phyloP scores from a whole-genome alignment of 2,797 vertebrate genomes.

The Prionace glauca region DNA sequence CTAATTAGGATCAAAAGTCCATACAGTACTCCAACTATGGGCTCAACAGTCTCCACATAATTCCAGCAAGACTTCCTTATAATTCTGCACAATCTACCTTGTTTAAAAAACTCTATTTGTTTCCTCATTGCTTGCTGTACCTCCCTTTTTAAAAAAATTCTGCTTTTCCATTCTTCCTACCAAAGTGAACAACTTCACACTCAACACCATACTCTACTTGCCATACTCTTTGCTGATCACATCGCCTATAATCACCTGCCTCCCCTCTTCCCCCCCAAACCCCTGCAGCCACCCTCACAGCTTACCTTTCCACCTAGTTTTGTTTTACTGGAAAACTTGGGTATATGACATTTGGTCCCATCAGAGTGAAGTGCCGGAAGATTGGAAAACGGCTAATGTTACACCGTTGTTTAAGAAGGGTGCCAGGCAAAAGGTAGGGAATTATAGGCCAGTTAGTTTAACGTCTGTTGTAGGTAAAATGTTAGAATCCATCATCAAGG shows the following conservation, averaged over 20 bases:
- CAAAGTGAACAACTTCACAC: background rate
- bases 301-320: too few species aligned
- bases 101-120: too few species aligned
- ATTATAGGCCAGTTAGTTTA: too few species aligned
- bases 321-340: too few species aligned
- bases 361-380: background rate
- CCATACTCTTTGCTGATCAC: background rate
- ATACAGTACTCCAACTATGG: background rate
- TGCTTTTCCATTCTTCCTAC: background rate
- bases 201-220: background rate
- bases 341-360: background rate
- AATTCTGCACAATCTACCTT: too few species aligned
- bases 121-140: too few species aligned
- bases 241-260: background rate
- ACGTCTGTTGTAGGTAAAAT: too few species aligned
- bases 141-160: background rate
- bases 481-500: too few species aligned
- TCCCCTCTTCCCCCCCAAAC: background rate
- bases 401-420: too few species aligned
- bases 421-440: too few species aligned
- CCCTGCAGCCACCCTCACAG: too few species aligned
- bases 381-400: too few species aligned
- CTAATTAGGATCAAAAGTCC: background rate
- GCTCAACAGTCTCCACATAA: background rate
- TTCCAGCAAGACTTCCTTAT: background rate